Evolutionary conservation across 2,113 vertebrate genomes (phyloP), one percentile per base, ranked within the genome.

Genomic region (Motacilla tschutschensis): DNA sequence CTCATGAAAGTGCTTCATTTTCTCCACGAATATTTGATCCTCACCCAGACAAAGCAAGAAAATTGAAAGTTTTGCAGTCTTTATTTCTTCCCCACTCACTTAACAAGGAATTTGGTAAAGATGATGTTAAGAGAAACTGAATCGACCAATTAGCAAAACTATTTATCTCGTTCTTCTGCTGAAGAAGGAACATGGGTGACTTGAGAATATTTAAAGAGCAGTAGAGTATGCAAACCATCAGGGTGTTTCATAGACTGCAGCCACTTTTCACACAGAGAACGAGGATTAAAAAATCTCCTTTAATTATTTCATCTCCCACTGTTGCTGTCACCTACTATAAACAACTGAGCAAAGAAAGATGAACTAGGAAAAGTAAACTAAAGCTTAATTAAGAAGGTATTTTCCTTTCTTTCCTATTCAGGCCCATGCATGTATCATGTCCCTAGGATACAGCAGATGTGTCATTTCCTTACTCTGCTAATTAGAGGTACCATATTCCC

Each of bases 401-500:
- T 48, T 72, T 59, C 53, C 36, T 79, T 82, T 81, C 85, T 88
- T 93, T 88, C 50, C 69, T 80, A 60, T 25, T 87, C 62, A 72
- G 69, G 78, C 64, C 67, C 62, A 72, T 90, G 76, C 46, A 66
- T 53, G 63, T 60, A 59, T 92, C 80, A 80, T n/a, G 69, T 90
- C 91, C 88, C 86, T 85, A 58, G 82, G 81, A 88, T 77, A 88
- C 87, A 71, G 28, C 91, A 95, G 80, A 91, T 66, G 67, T 91
- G 81, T 41, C 54, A 65, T 91, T 94, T 92, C 76, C 76, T 87
- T 92, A 79, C 73, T 85, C 83, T 93, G 63, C 90, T 96, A 96
- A 96, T 97, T 96, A 96, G 93, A 93, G 89, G 92, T 79, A 85
- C 82, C 76, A 35, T 60, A 93, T 92, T 88, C 90, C 94, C 74